Base-by-base conservation (phyloP, 1,140 invertebrate species). In the Sarcophaga bullata region DNA sequence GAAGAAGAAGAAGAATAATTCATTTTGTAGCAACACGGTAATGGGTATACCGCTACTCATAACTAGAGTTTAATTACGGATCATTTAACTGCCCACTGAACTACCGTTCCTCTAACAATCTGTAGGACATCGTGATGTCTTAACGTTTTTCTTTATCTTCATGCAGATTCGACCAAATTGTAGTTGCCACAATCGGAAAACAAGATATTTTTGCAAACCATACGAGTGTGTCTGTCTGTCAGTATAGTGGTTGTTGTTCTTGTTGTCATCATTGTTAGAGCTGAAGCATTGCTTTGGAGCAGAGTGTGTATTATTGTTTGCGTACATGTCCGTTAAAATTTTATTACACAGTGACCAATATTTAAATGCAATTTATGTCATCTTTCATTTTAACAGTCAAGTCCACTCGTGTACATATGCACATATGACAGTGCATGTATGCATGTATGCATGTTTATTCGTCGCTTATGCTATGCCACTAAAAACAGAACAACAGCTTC, bases 261-360 rank as follows among this genome's bases (percentile, higher is more conserved):
- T 17, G 9, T 37, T 13, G 37, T 47, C 6, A 4, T 37, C 13
- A 37, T 46, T 46, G 73, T 11, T 48, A 17, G 17, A 72, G 73
- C 13, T 48, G 73, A 76, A 76, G 47, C 6, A 46, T 73, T 46
- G 25, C 13, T 73, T 52, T 52, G 8, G 9, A 52, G 50, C 6
- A 52, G 13, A 10, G 1, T 1, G 9, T 52, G 13, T 52, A 52
- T 52, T 19, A n/a, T 68, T 68, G 62, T 68, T 8, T 68, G 62
- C 19, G 62, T 68, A 68, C 62, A 68, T 68, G 62, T 68, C 62
- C 62, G 48, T 78, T 17, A n/a, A 78, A 49, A 78, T 78, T 78
- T 78, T 78, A 78, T 78, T 78, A 78, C 75, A 78, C 75, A 78
- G 48, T 78, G 75, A 78, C 75, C 75, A 78, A 78, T 52, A 78